Conservation (phyloP, 1,140 invertebrate species). For the Trichonephila clavata region DNA sequence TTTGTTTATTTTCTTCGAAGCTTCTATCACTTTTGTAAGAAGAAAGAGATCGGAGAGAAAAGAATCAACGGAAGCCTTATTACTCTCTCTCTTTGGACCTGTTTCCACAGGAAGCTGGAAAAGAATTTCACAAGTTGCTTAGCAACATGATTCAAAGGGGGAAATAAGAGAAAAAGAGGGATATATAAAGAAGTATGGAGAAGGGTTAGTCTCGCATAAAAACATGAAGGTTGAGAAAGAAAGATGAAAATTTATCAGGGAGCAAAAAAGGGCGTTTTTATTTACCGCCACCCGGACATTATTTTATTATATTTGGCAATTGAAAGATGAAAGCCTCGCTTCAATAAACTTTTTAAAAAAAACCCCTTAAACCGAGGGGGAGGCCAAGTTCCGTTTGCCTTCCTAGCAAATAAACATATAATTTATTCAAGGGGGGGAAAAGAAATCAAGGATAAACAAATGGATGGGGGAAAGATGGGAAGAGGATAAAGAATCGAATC, state of each 20-base stretch:
- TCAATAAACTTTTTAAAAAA: neutral
- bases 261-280: neutral
- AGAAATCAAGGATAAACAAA: no score
- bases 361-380: neutral
- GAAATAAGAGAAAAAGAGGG: neutral
- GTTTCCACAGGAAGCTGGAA: neutral
- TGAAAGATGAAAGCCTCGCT: conserved; percentile 6
- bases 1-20: no score
- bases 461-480: no score
- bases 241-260: conserved; percentile 8
- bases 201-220: neutral
- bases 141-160: neutral
- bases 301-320: neutral
- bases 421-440: no score
- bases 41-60: neutral
- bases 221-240: neutral
- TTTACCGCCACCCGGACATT: neutral
- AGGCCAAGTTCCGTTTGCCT: neutral
- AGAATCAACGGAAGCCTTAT: neutral
- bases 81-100: neutral
- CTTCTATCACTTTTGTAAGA: neutral
- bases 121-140: neutral
- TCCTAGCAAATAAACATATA: neutral
- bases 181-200: neutral
- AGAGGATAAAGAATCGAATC: no score